A percentile compares a stretch with the other conserved stretches of the same genome.
Evolutionary conservation across 1,140 invertebrate species (phyloP).

Genomic region (Trachymyrmex cornetzi): DNA sequence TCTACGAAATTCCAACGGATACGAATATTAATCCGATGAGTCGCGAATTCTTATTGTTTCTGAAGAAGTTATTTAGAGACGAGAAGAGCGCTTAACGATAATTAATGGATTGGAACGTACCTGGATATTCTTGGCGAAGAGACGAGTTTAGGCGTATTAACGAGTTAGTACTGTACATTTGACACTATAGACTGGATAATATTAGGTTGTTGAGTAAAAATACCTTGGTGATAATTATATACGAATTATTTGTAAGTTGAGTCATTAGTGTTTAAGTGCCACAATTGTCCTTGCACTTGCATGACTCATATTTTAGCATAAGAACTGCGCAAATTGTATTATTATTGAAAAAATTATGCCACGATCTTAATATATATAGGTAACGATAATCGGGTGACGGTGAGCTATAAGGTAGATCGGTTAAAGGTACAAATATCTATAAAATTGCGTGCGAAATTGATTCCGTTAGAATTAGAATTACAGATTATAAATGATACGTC

Average conservation of each 20-base stretch:
- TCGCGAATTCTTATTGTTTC: not conserved
- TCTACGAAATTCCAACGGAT: not conserved
- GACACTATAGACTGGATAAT: not conserved
- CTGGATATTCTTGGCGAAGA: not conserved
- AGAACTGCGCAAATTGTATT: too few species aligned
- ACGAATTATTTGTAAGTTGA: not conserved
- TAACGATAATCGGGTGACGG: too few species aligned
- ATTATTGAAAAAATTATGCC: too few species aligned
- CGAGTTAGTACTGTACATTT: not conserved
- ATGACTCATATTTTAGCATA: too few species aligned
- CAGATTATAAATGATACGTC: too few species aligned
- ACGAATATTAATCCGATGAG: not conserved
- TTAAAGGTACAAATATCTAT: not conserved
- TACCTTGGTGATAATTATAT: conserved; percentile 2
- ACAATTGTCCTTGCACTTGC: not conserved
- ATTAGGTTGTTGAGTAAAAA: not conserved
- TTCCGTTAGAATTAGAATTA: too few species aligned
- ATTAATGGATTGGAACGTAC: conserved; percentile 18
- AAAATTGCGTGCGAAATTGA: not conserved
- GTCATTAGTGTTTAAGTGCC: not conserved
- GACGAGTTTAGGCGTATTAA: not conserved
- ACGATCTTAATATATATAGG: too few species aligned
- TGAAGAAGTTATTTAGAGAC: not conserved
- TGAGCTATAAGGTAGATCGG: too few species aligned
- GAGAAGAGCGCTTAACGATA: not conserved